A percentile compares a stretch with the other conserved stretches of the same genome.
Evolutionary conservation across 2,113 vertebrate genomes (phyloP).

Genomic region (Cercocebus atys): DNA sequence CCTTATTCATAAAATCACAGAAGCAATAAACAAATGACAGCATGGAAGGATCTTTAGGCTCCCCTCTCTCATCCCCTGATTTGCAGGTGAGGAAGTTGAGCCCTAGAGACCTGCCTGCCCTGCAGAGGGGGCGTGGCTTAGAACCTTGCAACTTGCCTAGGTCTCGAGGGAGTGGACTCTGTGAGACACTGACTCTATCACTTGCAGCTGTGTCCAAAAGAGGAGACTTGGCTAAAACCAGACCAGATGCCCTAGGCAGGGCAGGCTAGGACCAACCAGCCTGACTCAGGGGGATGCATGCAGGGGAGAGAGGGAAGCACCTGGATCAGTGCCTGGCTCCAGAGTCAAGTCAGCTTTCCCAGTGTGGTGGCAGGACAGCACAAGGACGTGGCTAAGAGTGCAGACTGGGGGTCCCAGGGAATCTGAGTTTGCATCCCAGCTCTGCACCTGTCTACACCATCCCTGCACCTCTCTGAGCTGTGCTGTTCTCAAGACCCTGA

Average conservation of each 20-base stretch:
- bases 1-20: background rate
- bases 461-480: background rate
- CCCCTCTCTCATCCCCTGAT: accelerated
- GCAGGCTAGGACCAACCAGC: background rate
- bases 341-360: background rate
- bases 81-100: background rate
- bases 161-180: background rate
- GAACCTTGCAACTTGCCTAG: background rate
- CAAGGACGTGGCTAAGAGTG: background rate
- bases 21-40: background rate
- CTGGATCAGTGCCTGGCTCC: background rate
- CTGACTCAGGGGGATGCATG: accelerated
- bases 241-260: background rate
- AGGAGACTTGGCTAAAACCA: background rate
- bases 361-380: accelerated
- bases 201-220: background rate
- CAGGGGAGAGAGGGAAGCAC: background rate
- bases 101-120: background rate
- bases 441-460: background rate
- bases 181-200: background rate
- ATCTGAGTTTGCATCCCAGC: background rate
- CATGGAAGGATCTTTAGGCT: too few species aligned
- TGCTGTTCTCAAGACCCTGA: background rate
- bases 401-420: background rate
- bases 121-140: background rate